phyloP scores from a whole-genome alignment of 2,888 invertebrate species.

The Kryphioiulus occultus region DNA sequence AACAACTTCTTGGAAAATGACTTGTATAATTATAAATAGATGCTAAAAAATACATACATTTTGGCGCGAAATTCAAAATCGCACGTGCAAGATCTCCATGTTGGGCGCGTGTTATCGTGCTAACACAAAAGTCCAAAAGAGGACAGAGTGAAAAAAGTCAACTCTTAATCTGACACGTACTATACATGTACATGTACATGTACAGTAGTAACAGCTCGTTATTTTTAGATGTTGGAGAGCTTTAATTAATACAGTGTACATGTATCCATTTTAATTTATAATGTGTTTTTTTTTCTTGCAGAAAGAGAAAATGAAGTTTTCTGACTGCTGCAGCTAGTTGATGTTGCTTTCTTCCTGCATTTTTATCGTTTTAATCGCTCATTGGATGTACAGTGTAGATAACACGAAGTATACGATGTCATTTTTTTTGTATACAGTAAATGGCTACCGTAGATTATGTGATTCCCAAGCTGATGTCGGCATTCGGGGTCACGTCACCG shows the following conservation, averaged over 20 bases:
- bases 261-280: background rate
- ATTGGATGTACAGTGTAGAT: background rate
- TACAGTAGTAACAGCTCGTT: too few species aligned
- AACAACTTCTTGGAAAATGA: too few species aligned
- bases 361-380: background rate
- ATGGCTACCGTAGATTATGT: background rate
- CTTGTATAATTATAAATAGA: too few species aligned
- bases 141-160: too few species aligned
- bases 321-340: background rate
- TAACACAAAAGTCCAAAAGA: too few species aligned
- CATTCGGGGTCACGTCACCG: background rate
- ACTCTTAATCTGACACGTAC: too few species aligned
- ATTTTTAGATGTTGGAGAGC: too few species aligned
- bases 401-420: background rate
- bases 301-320: background rate
- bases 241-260: background rate
- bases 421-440: background rate
- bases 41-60: too few species aligned
- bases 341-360: background rate
- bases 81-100: too few species aligned
- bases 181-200: too few species aligned
- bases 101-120: too few species aligned
- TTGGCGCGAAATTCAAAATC: too few species aligned
- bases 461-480: conserved; percentile 32
- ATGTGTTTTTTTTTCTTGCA: background rate